Base-by-base conservation (phyloP, 2,888 invertebrate species). In the Lithosia quadra region DNA sequence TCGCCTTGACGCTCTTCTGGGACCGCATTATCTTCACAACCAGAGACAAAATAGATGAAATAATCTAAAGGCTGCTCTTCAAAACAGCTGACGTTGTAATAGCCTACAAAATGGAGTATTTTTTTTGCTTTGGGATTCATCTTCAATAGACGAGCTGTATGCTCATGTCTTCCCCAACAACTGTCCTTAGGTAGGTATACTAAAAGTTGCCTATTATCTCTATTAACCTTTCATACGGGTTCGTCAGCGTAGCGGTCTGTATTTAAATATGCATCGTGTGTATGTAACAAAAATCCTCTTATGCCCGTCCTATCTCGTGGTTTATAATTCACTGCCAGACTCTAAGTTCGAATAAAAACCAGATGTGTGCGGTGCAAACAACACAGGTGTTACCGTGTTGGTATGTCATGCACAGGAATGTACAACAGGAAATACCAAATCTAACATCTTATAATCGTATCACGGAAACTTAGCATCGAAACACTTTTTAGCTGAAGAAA, bases 361-460 rank as follows among this genome's bases (percentile, higher is more conserved):
- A 49, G 56, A 55, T 55, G 36, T 36, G 33, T 58, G 11, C 10
- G 1, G 15, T 49, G 56, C n/a, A 39, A 39, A 56, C 53, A 28
- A 22, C 56, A 49, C 58, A 77, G 78, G 68, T 80, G 78, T 64
- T 64, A 33, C 33, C 21, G 33, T 56, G 28, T 24, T n/a, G 28
- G 4, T 61, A 21, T 60, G 63, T 68, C 66, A 71, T 13, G 53
- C 36, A 60, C 61, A 59, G 69, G 65, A 75, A 77, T 72, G 65
- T 13, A 34, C 22, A 18, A 13, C 68, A 63, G 71, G 67, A 73
- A 75, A 71, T 75, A 66, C 68, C 71, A 63, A 21, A 68, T 21
- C 21, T 33, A 5, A 61, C 56, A 21, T 57, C 57, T 43, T 13
- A 57, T 55, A 34, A 62, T 67, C 56, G 36, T 63, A 49, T 65